Evolutionary conservation across 1,140 invertebrate genomes (phyloP).

Genomic region (Apis dorsata): DNA sequence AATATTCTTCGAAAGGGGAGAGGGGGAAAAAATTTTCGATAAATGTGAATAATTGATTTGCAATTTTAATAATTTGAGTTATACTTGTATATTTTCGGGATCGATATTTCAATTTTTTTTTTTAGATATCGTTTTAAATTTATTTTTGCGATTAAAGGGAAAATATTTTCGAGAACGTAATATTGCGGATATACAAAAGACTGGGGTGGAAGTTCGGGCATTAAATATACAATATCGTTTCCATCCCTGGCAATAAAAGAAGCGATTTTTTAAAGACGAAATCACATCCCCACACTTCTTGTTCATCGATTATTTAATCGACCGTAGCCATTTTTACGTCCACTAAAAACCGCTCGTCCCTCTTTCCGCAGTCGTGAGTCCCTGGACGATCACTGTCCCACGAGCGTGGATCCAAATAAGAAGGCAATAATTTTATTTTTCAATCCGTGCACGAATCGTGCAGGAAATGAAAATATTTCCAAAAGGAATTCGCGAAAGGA

Average conservation of each 20-base stretch:
- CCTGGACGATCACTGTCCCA: conserved; percentile 36
- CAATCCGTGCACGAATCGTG: conserved; percentile 16
- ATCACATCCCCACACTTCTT: conserved; percentile 65
- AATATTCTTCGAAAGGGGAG: conserved; percentile 1
- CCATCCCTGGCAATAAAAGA: neutral
- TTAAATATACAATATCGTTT: conserved; percentile 7
- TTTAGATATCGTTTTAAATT: neutral
- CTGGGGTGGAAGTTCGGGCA: too few species aligned
- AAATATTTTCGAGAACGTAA: neutral
- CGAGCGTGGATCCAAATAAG: conserved; percentile 37
- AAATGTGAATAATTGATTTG: too few species aligned
- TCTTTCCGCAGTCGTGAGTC: conserved; percentile 48
- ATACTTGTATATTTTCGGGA: too few species aligned
- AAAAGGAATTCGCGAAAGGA: neutral
- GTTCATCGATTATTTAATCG: conserved; percentile 74
- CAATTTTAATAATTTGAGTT: too few species aligned
- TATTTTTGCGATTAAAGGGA: neutral
- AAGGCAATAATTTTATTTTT: conserved; percentile 42
- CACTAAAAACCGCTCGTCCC: conserved; percentile 64
- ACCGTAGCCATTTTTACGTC: conserved; percentile 70
- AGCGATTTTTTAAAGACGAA: conserved; percentile 49
- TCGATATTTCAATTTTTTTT: too few species aligned
- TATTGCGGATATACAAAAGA: neutral
- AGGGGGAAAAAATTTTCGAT: too few species aligned
- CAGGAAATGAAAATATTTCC: neutral